Evolutionary conservation across 2,113 vertebrate genomes (phyloP), one percentile per base, ranked within the genome.

Genomic region (Psilopogon haemacephalus): DNA sequence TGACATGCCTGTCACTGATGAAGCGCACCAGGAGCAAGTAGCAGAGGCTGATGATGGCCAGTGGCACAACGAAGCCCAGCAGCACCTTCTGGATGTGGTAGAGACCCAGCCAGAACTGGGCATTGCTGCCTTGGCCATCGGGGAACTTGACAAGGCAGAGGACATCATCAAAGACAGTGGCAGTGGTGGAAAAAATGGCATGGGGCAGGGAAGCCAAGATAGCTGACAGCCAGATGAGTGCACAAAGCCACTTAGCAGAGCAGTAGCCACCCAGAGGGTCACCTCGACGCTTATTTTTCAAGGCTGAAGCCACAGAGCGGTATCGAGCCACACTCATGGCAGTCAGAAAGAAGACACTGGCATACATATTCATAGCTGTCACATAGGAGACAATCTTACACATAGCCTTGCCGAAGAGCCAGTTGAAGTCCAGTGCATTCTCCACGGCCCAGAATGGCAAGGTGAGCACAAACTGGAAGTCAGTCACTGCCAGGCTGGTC

Each of bases 331-430:
- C 98, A 60, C 99, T 99, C 99, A 99, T 99, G n/a, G 99, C 98
- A 1, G 99, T 99, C 56, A 99, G 98, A 91, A 99, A 99, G 94
- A 99, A 99, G n/a, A 99, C 99, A 59, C 99, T 99, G 87, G 99
- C 99, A 20, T 99, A 99, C 99, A 99, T 99, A 96, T 99, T 99
- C 98, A 99, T 98, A 9, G 99, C 98, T 1, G 99, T 99, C 89
- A 99, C 98, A 6, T 98, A 98, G 1, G 98, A 99, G 14, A 99
- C 98, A 0, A 99, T 98, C 97, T 99, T 99, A 86, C 99, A 99
- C 99, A 99, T 99, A 20, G 98, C 98, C 80, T 98, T 98, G 12
- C 99, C 99, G 1, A 99, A 99, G 24, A 98, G 98, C 99, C 99
- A 99, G 15, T 97, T 98, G 96, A 99, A 99, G 96, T 99, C 99